Evolutionary conservation across 37 sponge, comb jelly and placozoan genomes (phyloP), one percentile per base, ranked within the genome.

Genomic region (Sycon ciliatum): DNA sequence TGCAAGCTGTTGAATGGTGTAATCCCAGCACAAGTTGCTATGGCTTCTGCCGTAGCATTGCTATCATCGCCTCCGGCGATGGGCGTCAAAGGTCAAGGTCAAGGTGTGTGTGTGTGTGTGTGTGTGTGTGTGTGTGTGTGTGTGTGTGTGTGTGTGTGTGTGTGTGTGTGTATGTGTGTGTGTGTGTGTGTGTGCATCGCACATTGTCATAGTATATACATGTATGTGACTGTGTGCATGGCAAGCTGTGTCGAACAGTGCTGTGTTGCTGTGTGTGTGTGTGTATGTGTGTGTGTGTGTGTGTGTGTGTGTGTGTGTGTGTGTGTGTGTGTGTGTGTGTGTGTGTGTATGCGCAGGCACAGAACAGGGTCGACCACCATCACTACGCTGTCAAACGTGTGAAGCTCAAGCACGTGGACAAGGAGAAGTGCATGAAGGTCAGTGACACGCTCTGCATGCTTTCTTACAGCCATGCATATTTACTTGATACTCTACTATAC

Each of bases 71-170:
- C n/a, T n/a, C n/a, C n/a, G n/a, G n/a, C n/a, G n/a, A n/a, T n/a
- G n/a, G n/a, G n/a, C n/a, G n/a, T n/a, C n/a, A n/a, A n/a, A n/a
- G n/a, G n/a, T n/a, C n/a, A n/a, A n/a, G n/a, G n/a, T n/a, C n/a
- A n/a, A n/a, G n/a, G n/a, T n/a, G 34, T 66, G 68, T 38, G 5
- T 38, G 46, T 36, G 23, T 20, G 23, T 38, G 70, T 69, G 70
- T 69, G 38, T 68, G 69, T 68, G 69, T 36, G 39, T 67, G 68
- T 67, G 35, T 30, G 68, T 67, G 57, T 56, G 57, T 56, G 4
- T 56, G 57, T 56, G 57, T 56, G 57, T 56, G 68, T 67, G 35
- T 67, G 68, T 67, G 35, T 33, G 35, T 67, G 1, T 67, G 32
- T 33, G 34, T 22, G 32, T 16, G 16, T 3, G 3, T 24, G 3